A percentile compares a stretch with the other conserved stretches of the same genome.
These are phyloP conservation scores for Spodoptera exigua DNA, from an alignment of 2,888 invertebrate genomes.

Conservation along the genomic window DNA sequence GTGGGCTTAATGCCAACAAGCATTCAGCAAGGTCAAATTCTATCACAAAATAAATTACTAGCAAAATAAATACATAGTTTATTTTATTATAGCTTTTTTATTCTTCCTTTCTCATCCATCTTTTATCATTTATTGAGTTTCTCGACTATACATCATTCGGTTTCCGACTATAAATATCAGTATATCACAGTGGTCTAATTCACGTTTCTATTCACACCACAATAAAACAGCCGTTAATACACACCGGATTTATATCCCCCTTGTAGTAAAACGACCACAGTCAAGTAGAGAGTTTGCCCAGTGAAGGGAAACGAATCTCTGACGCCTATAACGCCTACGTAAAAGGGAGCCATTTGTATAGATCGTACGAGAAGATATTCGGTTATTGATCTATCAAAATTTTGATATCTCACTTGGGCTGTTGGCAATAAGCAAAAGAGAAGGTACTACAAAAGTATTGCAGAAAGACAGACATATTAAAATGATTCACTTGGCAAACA, in stretches of 20 bases:
- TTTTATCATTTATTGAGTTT: slow-evolving; percentile 53
- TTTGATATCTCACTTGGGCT: slow-evolving; percentile 11
- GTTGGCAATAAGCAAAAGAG: slow-evolving; percentile 11
- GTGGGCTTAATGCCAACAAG: too few relatives aligned
- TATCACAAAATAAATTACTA: too few relatives aligned
- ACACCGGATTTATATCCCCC: slow-evolving; percentile 39
- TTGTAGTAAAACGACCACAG: slow-evolving; percentile 75
- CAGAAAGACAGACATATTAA: not conserved
- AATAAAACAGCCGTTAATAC: slow-evolving; percentile 71
- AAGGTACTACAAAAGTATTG: slow-evolving; percentile 4
- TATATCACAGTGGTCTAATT: slow-evolving; percentile 65
- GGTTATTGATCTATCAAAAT: slow-evolving; percentile 25
- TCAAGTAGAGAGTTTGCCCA: slow-evolving; percentile 63
- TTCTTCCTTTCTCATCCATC: slow-evolving; percentile 17
- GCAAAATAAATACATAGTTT: too few relatives aligned
- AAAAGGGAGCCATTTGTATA: slow-evolving; percentile 40
- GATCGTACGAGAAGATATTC: slow-evolving; percentile 27
- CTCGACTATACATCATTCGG: slow-evolving; percentile 35
- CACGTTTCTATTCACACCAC: slow-evolving; percentile 78
- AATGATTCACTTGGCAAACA: too few relatives aligned
- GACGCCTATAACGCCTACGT: slow-evolving; percentile 54
- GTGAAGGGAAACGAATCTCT: slow-evolving; percentile 45
- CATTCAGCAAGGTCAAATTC: too few relatives aligned
- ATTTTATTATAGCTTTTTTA: too few relatives aligned
- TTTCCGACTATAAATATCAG: slow-evolving; percentile 58